phyloP scores from a whole-genome alignment of 2,888 invertebrate genomes.

The Tenthredo scrophulariae region DNA sequence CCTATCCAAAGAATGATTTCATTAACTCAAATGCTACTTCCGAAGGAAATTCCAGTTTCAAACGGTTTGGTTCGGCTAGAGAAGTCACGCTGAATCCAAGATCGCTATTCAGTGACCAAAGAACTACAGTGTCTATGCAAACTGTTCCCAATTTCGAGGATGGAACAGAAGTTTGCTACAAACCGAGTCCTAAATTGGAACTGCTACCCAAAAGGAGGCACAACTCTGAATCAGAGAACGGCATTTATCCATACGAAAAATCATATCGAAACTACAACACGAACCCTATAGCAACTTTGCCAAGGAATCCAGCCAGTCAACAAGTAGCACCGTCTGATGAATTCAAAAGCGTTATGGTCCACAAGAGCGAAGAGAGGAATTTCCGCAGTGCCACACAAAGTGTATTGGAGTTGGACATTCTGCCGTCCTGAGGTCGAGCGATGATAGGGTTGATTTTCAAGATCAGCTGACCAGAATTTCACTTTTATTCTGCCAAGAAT shows the following conservation, averaged over 20 bases:
- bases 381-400: constrained; percentile 68
- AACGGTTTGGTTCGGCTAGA: constrained; percentile 73
- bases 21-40: constrained; percentile 59
- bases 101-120: constrained; percentile 71
- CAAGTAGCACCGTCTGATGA: constrained; percentile 66
- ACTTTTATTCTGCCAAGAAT: constrained; percentile 40
- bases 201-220: constrained; percentile 68
- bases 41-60: constrained; percentile 65
- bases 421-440: constrained; percentile 72
- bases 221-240: constrained; percentile 75
- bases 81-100: constrained; percentile 75
- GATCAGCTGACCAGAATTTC: constrained; percentile 47
- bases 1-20: constrained; percentile 54
- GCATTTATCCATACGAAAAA: constrained; percentile 67
- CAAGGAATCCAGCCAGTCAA: constrained; percentile 68
- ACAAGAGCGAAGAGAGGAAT: constrained; percentile 69
- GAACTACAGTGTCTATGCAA: constrained; percentile 75
- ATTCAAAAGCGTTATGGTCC: constrained; percentile 69
- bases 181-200: constrained; percentile 57
- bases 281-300: constrained; percentile 75
- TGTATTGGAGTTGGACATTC: constrained; percentile 73
- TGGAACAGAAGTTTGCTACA: constrained; percentile 55
- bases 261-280: constrained; percentile 64
- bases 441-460: constrained; percentile 39
- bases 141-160: constrained; percentile 73